Conservation (phyloP, 2,797 vertebrate genomes). For the Labroides dimidiatus region DNA sequence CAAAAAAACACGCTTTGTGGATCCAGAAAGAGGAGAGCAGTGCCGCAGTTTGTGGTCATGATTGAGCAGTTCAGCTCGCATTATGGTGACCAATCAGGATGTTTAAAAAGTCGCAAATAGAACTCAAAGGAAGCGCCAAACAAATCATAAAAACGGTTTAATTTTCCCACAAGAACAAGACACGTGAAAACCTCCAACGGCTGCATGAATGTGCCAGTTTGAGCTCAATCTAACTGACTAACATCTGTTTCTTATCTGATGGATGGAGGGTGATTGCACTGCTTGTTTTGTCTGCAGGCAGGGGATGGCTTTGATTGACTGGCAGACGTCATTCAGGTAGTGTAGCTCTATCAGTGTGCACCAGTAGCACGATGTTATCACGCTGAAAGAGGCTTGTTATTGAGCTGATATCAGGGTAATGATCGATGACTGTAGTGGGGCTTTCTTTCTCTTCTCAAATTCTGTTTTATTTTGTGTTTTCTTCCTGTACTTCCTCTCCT, state of each 20-base stretch:
- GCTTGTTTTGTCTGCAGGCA: conserved; percentile 79
- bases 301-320: conserved; percentile 73
- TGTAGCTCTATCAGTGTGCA: conserved; percentile 63
- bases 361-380: conserved; percentile 72
- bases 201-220: conserved; percentile 40
- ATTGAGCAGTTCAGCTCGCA: conserved; percentile 48
- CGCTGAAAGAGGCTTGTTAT: conserved; percentile 65
- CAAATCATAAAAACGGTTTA: conserved; percentile 53
- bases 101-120: conserved; percentile 62
- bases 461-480: conserved; percentile 24
- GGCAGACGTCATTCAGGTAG: conserved; percentile 74
- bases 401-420: conserved; percentile 55
- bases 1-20: conserved; percentile 41
- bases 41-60: conserved; percentile 49
- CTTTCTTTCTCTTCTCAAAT: conserved; percentile 8
- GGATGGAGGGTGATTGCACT: conserved; percentile 69
- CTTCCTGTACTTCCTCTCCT: conserved; percentile 11
- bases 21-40: conserved; percentile 35
- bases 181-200: conserved; percentile 46
- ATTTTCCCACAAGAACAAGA: conserved; percentile 49
- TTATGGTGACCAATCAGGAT: conserved; percentile 56
- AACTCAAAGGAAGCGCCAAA: conserved; percentile 42
- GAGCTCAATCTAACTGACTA: conserved; percentile 39
- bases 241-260: conserved; percentile 80
- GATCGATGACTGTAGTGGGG: conserved; percentile 57